A percentile compares a stretch with the other conserved stretches of the same genome.
Evolutionary conservation across 1,140 invertebrate genomes (phyloP).

Genomic region (Prorops nasuta): DNA sequence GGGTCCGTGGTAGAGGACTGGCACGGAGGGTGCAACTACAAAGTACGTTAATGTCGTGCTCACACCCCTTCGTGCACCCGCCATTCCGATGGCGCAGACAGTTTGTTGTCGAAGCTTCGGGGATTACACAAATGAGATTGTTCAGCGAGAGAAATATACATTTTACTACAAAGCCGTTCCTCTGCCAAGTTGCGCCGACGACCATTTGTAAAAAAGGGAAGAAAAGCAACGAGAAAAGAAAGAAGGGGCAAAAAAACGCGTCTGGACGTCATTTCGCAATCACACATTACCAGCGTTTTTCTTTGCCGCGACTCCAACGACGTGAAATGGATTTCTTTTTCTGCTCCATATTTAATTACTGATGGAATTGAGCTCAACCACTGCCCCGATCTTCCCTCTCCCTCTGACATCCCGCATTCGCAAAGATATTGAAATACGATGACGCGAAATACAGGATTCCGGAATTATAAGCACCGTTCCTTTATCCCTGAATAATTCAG

Average conservation of each 20-base stretch:
- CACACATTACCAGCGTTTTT: neutral
- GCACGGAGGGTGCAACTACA: slow-evolving; percentile 16
- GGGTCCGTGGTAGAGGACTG: slow-evolving; percentile 14
- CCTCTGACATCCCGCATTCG: too few relatives aligned
- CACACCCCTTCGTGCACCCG: slow-evolving; percentile 21
- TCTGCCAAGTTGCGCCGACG: slow-evolving; percentile 8
- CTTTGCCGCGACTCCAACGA: neutral
- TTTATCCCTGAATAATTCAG: too few relatives aligned
- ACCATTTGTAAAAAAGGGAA: neutral
- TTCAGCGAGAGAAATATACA: slow-evolving; percentile 33
- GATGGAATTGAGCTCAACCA: too few relatives aligned
- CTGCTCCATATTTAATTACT: neutral
- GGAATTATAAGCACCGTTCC: too few relatives aligned
- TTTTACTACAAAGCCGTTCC: slow-evolving; percentile 29
- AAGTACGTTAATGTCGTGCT: slow-evolving; percentile 41
- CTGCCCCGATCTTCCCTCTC: too few relatives aligned
- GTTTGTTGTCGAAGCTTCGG: slow-evolving; percentile 39
- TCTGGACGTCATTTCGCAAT: neutral
- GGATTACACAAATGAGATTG: slow-evolving; percentile 44
- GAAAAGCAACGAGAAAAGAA: neutral
- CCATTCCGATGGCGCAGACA: slow-evolving; percentile 24
- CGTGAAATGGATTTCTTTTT: neutral
- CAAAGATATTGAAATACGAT: too few relatives aligned
- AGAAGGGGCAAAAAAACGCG: neutral
- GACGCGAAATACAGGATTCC: too few relatives aligned